phyloP scores from a whole-genome alignment of 2,113 vertebrate species.

The Loxodonta africana region DNA sequence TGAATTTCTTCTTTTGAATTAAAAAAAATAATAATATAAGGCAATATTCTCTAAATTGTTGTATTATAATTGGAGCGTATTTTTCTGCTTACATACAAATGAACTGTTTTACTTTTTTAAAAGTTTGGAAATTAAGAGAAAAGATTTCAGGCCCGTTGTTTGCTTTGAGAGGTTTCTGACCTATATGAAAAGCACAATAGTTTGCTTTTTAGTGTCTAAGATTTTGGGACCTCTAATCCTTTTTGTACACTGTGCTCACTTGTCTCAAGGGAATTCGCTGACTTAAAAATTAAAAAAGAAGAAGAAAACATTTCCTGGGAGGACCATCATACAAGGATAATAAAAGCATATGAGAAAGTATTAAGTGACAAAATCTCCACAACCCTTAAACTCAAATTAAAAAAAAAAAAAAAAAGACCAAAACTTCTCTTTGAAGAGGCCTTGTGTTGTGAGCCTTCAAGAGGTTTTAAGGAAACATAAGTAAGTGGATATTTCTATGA shows the following conservation, averaged over 20 bases:
- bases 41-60: not conserved
- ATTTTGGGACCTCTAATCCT: not conserved
- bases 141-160: not conserved
- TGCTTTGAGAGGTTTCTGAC: not conserved
- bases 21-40: not conserved
- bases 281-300: not conserved
- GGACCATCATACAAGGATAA: not conserved
- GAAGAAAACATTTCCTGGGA: not conserved
- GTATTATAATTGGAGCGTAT: not conserved
- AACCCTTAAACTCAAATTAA: not conserved
- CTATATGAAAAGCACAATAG: not conserved
- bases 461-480: not conserved
- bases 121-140: not conserved
- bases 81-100: not conserved
- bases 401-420: not conserved
- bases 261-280: constrained; percentile 53
- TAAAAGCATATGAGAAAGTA: not conserved
- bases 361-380: not conserved
- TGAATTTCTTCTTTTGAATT: constrained; percentile 3
- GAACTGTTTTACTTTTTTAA: not conserved
- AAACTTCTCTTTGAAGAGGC: not conserved
- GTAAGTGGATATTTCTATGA: not conserved
- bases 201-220: not conserved
- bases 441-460: not conserved
- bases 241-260: not conserved